A percentile compares a stretch with the other conserved stretches of the same genome.
Evolutionary conservation across 2,888 invertebrate genomes (phyloP).

Genomic region (Stenolophus ochropezus): DNA sequence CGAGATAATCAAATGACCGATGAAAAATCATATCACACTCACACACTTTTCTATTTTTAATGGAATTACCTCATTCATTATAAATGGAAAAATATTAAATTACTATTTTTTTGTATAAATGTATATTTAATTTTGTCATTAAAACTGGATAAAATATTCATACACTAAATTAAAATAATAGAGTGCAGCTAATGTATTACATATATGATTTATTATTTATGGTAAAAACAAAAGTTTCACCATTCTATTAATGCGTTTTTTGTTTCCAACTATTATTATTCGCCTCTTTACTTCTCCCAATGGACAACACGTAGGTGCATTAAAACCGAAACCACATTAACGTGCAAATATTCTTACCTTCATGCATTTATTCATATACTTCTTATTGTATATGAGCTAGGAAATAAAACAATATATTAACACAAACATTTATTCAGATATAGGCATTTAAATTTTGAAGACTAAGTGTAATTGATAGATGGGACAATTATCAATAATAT

Average conservation of each 20-base stretch:
- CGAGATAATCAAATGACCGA: slow-evolving; percentile 8
- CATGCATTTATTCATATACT: too few species aligned
- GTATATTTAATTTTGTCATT: slow-evolving; percentile 43
- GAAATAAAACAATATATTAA: too few species aligned
- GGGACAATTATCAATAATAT: too few species aligned
- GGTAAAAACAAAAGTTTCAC: background rate
- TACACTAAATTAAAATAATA: slow-evolving; percentile 36
- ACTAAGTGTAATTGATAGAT: too few species aligned
- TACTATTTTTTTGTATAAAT: slow-evolving; percentile 15
- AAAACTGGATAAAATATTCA: slow-evolving; percentile 36
- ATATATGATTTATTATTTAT: slow-evolving; percentile 40
- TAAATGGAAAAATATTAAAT: slow-evolving; percentile 29
- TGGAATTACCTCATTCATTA: slow-evolving; percentile 16
- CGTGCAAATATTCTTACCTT: too few species aligned
- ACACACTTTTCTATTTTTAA: slow-evolving; percentile 37
- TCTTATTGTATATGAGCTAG: too few species aligned
- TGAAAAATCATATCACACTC: slow-evolving; percentile 25
- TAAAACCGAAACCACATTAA: too few species aligned
- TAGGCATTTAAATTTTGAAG: too few species aligned
- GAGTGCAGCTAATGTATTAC: background rate
- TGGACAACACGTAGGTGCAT: background rate
- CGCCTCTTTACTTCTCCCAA: background rate
- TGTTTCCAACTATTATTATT: background rate
- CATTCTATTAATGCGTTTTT: background rate
- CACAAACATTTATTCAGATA: too few species aligned